A percentile compares a stretch with the other conserved stretches of the same genome.
Evolutionary conservation across 2,888 invertebrate species (phyloP).

Genomic region (Lepetodrilus schrolli): DNA sequence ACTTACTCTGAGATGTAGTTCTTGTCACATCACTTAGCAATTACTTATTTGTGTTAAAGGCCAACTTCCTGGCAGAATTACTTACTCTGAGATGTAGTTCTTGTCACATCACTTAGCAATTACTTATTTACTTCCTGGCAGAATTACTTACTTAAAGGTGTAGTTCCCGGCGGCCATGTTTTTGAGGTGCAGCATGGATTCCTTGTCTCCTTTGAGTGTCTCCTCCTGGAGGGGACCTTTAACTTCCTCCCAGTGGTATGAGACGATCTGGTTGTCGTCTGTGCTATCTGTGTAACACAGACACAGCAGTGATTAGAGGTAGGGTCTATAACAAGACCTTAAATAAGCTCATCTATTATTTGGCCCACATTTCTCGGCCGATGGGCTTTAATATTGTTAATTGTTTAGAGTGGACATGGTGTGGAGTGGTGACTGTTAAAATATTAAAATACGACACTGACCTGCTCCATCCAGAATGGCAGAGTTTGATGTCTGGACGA

Average conservation of each 20-base stretch:
- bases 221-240: constrained; percentile 82
- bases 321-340: too few species aligned
- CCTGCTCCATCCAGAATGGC: constrained; percentile 88
- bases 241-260: constrained; percentile 94
- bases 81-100: too few species aligned
- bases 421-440: background rate
- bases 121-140: too few species aligned
- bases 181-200: constrained; percentile 87
- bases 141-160: constrained; percentile 75
- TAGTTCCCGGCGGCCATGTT: constrained; percentile 86
- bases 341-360: too few species aligned
- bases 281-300: constrained; percentile 78
- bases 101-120: too few species aligned
- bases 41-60: too few species aligned
- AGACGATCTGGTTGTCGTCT: constrained; percentile 88
- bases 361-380: too few species aligned
- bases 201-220: constrained; percentile 84
- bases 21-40: too few species aligned
- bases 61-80: too few species aligned
- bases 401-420: background rate
- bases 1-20: too few species aligned
- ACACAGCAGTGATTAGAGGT: background rate
- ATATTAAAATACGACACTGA: constrained; percentile 43
- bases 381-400: too few species aligned
- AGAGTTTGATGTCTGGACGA: constrained; percentile 91